phyloP scores from a whole-genome alignment of 2,888 invertebrate species.

The Pecten maximus region DNA sequence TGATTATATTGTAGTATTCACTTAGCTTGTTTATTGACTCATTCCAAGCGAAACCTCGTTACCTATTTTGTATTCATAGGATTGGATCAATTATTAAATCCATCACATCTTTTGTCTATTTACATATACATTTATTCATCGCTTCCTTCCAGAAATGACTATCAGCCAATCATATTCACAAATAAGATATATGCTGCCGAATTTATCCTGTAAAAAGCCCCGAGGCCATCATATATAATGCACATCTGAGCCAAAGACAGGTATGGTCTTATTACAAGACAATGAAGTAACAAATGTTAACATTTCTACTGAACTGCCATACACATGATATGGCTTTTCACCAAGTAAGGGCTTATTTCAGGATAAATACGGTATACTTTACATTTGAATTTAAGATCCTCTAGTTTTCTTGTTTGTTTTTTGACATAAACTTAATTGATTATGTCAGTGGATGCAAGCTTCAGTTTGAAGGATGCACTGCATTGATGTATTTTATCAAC shows the following conservation, averaged over 20 bases:
- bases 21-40: neutral
- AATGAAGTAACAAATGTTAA: no score
- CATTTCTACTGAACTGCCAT: no score
- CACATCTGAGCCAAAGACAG: no score
- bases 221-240: no score
- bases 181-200: neutral
- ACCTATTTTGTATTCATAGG: neutral
- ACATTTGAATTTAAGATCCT: neutral
- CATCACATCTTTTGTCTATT: neutral
- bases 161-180: neutral
- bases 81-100: neutral
- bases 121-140: slow-evolving; percentile 28
- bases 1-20: neutral
- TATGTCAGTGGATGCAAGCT: neutral
- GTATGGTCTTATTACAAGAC: no score
- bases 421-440: neutral
- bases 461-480: neutral
- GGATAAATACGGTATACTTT: no score
- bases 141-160: neutral
- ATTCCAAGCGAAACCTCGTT: neutral
- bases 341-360: no score
- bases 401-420: neutral
- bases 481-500: neutral
- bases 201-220: neutral
- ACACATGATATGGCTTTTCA: no score